These are phyloP conservation scores for Leguminivora glycinivorella DNA, from an alignment of 1,140 invertebrate species.

Conservation along the genomic window DNA sequence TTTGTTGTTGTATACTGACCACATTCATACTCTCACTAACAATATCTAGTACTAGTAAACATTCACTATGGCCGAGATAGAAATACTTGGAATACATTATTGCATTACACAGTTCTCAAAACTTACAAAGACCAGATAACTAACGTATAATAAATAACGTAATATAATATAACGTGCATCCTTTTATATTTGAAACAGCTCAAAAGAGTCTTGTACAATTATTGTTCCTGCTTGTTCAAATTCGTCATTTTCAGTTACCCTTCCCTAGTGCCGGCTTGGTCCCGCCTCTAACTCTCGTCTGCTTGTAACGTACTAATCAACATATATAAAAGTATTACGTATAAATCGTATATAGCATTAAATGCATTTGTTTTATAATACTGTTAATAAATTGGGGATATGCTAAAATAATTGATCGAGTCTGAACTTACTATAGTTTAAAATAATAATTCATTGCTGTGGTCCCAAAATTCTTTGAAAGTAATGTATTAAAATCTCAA, in stretches of 20 bases:
- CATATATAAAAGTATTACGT: constrained; percentile 61
- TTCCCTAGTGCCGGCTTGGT: constrained; percentile 72
- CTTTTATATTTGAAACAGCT: constrained; percentile 65
- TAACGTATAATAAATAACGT: constrained; percentile 35
- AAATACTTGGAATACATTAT: constrained; percentile 26
- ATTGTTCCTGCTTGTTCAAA: constrained; percentile 42
- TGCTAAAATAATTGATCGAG: constrained; percentile 69
- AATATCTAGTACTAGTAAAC: constrained; percentile 5
- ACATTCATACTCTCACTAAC: constrained; percentile 10
- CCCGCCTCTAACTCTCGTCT: constrained; percentile 43
- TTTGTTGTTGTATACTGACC: constrained; percentile 1
- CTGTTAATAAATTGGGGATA: constrained; percentile 62
- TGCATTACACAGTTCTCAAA: constrained; percentile 14
- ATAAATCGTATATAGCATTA: constrained; percentile 70
- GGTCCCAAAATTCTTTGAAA: constrained; percentile 39
- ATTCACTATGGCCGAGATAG: constrained; percentile 24
- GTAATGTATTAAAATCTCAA: constrained; percentile 24
- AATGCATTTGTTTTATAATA: constrained; percentile 63
- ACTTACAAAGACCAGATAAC: constrained; percentile 34
- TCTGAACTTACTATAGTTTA: constrained; percentile 31
- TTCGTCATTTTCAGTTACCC: constrained; percentile 58
- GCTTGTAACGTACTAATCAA: constrained; percentile 44
- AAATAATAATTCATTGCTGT: constrained; percentile 39
- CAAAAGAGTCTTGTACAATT: constrained; percentile 35
- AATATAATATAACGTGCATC: constrained; percentile 41